Percentiles rank a stretch among this genome's conserved stretches.
Evolutionary conservation across 2,797 vertebrate species (phyloP).

Genomic region (Borostomias antarcticus): DNA sequence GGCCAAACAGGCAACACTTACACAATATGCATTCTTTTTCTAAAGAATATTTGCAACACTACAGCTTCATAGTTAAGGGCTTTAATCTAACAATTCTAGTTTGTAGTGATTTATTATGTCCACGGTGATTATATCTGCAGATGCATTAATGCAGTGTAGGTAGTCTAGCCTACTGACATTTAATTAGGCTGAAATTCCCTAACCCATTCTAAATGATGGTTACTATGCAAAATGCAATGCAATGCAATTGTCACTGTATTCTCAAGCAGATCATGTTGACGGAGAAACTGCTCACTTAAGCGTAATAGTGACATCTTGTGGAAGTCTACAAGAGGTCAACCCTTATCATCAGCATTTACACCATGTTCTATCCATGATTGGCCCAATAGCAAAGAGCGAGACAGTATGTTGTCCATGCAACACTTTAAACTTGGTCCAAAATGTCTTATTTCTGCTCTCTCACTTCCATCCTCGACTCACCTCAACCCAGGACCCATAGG

Average conservation of each 20-base stretch:
- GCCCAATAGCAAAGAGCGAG: too few relatives aligned
- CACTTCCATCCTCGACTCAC: too few relatives aligned
- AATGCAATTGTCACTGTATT: neutral
- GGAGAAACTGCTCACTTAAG: slow-evolving; percentile 17
- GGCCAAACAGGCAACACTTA: neutral
- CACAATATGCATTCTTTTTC: neutral
- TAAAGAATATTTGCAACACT: neutral
- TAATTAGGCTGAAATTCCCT: too few relatives aligned
- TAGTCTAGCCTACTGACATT: neutral
- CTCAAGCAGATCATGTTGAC: neutral
- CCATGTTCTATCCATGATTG: neutral
- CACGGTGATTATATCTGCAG: too few relatives aligned
- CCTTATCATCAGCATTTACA: slow-evolving; percentile 20
- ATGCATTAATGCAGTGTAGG: too few relatives aligned
- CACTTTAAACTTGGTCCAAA: too few relatives aligned
- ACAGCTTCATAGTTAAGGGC: neutral
- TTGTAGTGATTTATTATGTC: neutral
- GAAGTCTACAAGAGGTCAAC: too few relatives aligned
- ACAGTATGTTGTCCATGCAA: too few relatives aligned
- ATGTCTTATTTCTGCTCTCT: too few relatives aligned
- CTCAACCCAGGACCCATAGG: too few relatives aligned
- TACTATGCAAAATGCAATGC: neutral
- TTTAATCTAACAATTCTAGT: neutral
- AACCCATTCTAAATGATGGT: neutral
- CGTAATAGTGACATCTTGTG: slow-evolving; percentile 73